These are phyloP conservation scores for Diploptera punctata DNA, from an alignment of 2,888 invertebrate genomes.

Conservation along the genomic window DNA sequence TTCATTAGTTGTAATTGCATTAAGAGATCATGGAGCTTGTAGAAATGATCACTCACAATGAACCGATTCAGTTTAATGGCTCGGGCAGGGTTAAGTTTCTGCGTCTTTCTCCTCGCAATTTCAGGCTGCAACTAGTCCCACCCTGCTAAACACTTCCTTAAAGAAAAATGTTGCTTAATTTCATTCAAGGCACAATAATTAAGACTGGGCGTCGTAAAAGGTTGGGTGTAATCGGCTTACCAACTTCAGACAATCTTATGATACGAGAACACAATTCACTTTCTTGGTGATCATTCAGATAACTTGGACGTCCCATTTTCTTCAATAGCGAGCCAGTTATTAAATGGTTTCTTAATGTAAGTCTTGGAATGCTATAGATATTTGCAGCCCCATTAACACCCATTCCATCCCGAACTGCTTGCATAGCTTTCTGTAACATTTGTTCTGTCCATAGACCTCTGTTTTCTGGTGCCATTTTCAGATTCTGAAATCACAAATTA, in stretches of 20 bases:
- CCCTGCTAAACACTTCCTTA: background rate
- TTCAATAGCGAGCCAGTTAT: constrained; percentile 18
- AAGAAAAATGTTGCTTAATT: background rate
- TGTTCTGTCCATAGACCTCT: constrained; percentile 12
- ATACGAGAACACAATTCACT: constrained; percentile 9
- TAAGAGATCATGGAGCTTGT: constrained; percentile 43
- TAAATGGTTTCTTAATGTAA: background rate
- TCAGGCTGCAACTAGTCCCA: constrained; percentile 42
- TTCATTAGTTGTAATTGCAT: constrained; percentile 42
- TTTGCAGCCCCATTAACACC: constrained; percentile 16
- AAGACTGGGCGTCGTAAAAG: constrained; percentile 2
- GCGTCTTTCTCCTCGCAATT: constrained; percentile 45
- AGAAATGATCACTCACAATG: constrained; percentile 47
- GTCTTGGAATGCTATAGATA: background rate
- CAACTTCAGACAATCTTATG: background rate
- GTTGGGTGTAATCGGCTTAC: background rate
- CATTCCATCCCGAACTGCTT: background rate
- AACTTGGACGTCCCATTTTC: constrained; percentile 2
- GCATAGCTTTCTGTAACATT: background rate
- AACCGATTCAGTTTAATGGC: constrained; percentile 46
- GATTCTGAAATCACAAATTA: background rate
- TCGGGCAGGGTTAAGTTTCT: constrained; percentile 46
- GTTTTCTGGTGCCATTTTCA: background rate
- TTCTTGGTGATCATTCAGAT: background rate
- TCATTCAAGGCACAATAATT: constrained; percentile 12